phyloP scores from a whole-genome alignment of 2,888 invertebrate genomes.

The Tenodera sinensis region DNA sequence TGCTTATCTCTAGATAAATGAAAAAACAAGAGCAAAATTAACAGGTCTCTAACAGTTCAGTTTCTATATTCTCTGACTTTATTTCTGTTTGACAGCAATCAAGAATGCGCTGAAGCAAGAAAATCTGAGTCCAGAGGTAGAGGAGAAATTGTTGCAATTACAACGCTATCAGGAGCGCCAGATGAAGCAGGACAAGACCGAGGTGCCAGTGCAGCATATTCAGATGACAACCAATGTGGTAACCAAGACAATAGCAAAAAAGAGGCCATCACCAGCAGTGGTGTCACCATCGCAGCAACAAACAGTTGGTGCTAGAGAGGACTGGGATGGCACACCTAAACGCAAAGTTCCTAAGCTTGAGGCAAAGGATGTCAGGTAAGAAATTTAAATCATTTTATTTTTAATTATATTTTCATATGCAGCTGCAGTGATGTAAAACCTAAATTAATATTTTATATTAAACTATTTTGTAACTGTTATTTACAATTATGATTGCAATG shows the following conservation, averaged over 20 bases:
- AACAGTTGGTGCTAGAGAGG: slow-evolving; percentile 10
- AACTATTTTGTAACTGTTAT: too few species aligned
- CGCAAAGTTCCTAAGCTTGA: slow-evolving; percentile 31
- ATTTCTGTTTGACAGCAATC: slow-evolving; percentile 60
- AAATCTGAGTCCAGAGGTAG: slow-evolving; percentile 87
- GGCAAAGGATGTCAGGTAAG: slow-evolving; percentile 36
- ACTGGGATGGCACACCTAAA: slow-evolving; percentile 24
- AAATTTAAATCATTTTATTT: not conserved
- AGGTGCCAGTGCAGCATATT: not conserved
- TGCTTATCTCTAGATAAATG: too few species aligned
- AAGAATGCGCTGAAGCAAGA: slow-evolving; percentile 89
- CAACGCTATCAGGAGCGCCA: slow-evolving; percentile 81
- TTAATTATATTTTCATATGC: not conserved
- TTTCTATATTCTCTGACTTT: too few species aligned
- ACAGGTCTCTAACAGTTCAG: too few species aligned
- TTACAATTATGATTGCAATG: too few species aligned
- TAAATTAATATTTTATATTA: too few species aligned
- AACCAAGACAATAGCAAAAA: slow-evolving; percentile 36
- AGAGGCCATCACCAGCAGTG: slow-evolving; percentile 37
- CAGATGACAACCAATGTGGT: not conserved
- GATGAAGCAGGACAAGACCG: slow-evolving; percentile 57
- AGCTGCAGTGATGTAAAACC: too few species aligned
- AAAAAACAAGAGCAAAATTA: too few species aligned
- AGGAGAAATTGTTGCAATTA: slow-evolving; percentile 83
- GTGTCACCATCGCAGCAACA: not conserved